phyloP scores from a whole-genome alignment of 64 coral and sea anemone genomes.

The Pachyseris speciosa region DNA sequence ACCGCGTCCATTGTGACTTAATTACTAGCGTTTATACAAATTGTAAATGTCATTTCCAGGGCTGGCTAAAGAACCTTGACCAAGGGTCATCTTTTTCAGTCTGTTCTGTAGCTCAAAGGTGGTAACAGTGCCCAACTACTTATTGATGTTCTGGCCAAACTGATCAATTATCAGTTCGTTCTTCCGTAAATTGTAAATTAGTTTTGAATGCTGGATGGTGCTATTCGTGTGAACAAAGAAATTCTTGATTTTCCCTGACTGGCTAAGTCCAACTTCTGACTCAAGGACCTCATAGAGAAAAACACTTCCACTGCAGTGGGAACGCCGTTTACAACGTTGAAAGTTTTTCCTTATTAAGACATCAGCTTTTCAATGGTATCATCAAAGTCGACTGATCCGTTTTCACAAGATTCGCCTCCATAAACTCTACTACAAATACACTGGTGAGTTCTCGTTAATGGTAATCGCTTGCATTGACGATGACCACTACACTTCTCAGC shows the following conservation, averaged over 20 bases:
- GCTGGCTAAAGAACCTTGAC: not conserved
- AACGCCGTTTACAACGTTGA: too few relatives aligned
- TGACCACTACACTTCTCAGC: not conserved
- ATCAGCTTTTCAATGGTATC: not conserved
- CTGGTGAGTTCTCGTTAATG: not conserved
- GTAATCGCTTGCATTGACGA: not conserved
- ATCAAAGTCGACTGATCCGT: not conserved
- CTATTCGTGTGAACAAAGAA: not conserved
- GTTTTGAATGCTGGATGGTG: not conserved
- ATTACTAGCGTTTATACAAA: not conserved
- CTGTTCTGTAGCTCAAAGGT: not conserved
- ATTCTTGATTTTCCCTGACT: not conserved
- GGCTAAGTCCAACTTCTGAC: not conserved
- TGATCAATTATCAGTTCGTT: not conserved
- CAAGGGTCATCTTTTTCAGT: conserved; percentile 12
- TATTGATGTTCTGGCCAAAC: not conserved
- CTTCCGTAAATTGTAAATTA: not conserved
- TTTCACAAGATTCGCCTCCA: conserved; percentile 7
- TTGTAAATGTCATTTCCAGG: not conserved
- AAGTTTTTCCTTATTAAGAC: not conserved
- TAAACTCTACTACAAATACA: not conserved
- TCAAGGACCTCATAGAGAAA: not conserved
- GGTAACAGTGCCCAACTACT: not conserved
- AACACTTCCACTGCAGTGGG: not conserved
- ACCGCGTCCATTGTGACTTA: not conserved